Percentiles rank a stretch among this genome's conserved stretches.
Evolutionary conservation across 2,797 vertebrate species (phyloP).

Genomic region (Erethizon dorsatum): DNA sequence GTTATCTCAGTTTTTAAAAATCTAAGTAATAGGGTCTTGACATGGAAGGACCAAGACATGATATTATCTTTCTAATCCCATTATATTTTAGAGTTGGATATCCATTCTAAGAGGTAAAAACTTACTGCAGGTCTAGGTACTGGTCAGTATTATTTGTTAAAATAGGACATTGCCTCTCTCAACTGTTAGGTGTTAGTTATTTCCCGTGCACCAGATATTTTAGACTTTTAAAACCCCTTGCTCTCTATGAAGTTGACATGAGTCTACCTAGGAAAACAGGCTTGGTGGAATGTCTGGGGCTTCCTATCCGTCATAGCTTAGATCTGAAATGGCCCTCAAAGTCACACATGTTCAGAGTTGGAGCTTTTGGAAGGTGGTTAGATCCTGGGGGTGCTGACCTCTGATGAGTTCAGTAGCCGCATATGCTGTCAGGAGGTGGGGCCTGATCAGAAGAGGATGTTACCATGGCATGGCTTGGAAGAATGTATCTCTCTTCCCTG

Average conservation of each 20-base stretch:
- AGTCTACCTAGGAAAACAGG: neutral
- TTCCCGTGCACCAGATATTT: neutral
- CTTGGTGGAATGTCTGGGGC: neutral
- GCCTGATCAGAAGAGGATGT: neutral
- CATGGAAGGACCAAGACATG: neutral
- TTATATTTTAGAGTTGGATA: neutral
- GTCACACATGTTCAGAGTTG: neutral
- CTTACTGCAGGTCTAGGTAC: neutral
- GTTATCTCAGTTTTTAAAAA: neutral
- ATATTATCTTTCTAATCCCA: neutral
- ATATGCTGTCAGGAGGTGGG: neutral
- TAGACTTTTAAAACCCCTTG: neutral
- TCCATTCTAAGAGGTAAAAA: neutral
- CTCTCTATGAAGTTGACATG: neutral
- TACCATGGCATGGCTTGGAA: no score
- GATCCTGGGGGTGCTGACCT: neutral
- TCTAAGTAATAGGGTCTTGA: constrained; percentile 1
- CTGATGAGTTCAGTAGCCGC: neutral
- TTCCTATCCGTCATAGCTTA: neutral
- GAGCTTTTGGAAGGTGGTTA: neutral
- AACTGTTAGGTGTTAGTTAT: neutral
- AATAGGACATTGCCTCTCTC: neutral
- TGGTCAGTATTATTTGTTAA: neutral
- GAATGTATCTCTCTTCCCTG: neutral
- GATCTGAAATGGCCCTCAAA: no score